Evolutionary conservation across 1,140 invertebrate species (phyloP).

Genomic region (Thrips palmi): DNA sequence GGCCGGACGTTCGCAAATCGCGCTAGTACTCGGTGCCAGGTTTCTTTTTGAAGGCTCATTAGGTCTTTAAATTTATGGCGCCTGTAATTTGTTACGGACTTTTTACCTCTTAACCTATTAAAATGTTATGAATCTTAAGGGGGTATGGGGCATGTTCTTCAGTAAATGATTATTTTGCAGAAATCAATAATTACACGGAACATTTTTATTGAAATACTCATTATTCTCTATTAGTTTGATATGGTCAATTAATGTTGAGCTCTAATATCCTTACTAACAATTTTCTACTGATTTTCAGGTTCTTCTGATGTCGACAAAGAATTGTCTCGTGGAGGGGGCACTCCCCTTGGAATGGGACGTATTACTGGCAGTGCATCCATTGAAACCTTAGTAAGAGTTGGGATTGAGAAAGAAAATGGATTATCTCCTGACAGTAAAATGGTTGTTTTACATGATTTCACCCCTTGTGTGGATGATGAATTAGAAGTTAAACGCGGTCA

Average conservation of each 20-base stretch:
- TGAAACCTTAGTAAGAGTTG: constrained; percentile 81
- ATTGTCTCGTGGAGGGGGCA: constrained; percentile 35
- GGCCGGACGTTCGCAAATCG: neutral
- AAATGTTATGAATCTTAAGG: neutral
- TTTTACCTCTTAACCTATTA: no score
- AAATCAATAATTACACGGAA: constrained; percentile 12
- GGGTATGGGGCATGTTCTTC: neutral
- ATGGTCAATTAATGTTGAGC: neutral
- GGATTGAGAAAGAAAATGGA: constrained; percentile 85
- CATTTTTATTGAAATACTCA: constrained; percentile 16
- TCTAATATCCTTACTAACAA: constrained; percentile 7
- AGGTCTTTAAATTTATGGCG: no score
- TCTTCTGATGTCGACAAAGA: constrained; percentile 52
- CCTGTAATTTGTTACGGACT: no score
- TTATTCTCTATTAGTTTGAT: constrained; percentile 5
- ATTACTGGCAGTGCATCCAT: constrained; percentile 91
- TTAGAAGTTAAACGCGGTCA: constrained; percentile 57
- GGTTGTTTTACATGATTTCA: constrained; percentile 88
- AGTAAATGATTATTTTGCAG: constrained; percentile 4
- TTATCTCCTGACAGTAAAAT: constrained; percentile 83
- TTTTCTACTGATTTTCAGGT: constrained; percentile 20
- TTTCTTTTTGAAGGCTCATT: no score
- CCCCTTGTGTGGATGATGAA: constrained; percentile 87
- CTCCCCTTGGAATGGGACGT: constrained; percentile 59
- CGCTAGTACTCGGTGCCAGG: neutral